These are phyloP conservation scores for Phytoseiulus persimilis DNA, from an alignment of 2,888 invertebrate species.

Conservation along the genomic window DNA sequence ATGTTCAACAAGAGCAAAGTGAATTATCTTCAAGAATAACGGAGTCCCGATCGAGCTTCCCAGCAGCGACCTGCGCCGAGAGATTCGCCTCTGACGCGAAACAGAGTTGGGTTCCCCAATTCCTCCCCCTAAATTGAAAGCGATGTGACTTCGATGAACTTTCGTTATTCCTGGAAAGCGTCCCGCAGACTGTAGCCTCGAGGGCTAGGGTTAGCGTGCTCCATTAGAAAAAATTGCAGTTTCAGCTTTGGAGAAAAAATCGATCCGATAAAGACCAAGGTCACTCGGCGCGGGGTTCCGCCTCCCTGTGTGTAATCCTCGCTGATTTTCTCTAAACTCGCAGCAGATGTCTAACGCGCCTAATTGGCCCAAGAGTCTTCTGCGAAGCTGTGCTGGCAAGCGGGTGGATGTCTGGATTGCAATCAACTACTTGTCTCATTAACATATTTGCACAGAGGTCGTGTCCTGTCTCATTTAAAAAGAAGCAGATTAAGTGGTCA, in stretches of 20 bases:
- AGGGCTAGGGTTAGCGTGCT: neutral
- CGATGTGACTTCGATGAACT: neutral
- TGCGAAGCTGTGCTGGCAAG: neutral
- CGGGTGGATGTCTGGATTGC: neutral
- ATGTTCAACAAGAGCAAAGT: too few species aligned
- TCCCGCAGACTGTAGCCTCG: too few species aligned
- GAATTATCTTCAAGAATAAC: too few species aligned
- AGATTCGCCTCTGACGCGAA: neutral
- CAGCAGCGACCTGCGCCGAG: neutral
- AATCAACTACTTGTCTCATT: slow-evolving; percentile 5
- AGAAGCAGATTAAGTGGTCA: neutral
- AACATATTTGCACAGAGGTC: neutral
- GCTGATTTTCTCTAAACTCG: neutral
- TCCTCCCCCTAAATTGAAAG: neutral
- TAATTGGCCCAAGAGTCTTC: neutral
- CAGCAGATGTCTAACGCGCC: neutral
- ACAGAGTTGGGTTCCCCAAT: neutral
- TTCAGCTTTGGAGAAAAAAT: neutral
- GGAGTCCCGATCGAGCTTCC: too few species aligned
- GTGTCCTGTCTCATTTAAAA: neutral
- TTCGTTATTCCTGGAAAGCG: neutral
- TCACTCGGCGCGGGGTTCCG: neutral
- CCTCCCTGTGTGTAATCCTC: neutral
- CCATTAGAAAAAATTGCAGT: neutral
- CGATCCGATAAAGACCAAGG: neutral